Evolutionary conservation across 2,888 invertebrate genomes (phyloP).

Genomic region (Trissolcus japonicus): DNA sequence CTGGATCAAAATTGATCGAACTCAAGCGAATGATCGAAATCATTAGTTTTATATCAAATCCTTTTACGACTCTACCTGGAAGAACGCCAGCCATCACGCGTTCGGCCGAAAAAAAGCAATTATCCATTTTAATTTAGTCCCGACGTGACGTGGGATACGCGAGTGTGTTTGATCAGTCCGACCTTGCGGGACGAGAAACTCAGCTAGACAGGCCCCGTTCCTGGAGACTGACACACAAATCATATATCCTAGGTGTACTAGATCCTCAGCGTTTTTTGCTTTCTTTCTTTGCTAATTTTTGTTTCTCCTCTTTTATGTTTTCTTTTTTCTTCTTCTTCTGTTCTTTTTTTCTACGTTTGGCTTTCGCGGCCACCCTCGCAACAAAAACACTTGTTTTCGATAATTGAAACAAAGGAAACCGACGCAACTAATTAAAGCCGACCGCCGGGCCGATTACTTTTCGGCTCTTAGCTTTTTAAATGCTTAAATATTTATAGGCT

Average conservation of each 20-base stretch:
- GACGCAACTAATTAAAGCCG: constrained; percentile 41
- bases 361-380: constrained; percentile 46
- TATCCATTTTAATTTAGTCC: constrained; percentile 72
- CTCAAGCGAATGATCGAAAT: constrained; percentile 60
- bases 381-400: constrained; percentile 42
- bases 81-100: constrained; percentile 62
- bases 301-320: constrained; percentile 5
- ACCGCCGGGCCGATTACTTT: constrained; percentile 23
- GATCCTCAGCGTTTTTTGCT: constrained; percentile 8
- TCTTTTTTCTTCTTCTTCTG: constrained; percentile 12
- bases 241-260: constrained; percentile 62
- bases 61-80: constrained; percentile 73
- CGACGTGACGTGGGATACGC: constrained; percentile 69
- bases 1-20: constrained; percentile 54
- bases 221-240: constrained; percentile 71
- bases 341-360: constrained; percentile 22
- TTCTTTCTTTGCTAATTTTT: constrained; percentile 12
- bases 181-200: constrained; percentile 61
- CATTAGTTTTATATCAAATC: constrained; percentile 72
- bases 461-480: constrained; percentile 8
- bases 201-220: constrained; percentile 60
- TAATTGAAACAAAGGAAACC: constrained; percentile 51
- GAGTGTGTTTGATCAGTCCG: constrained; percentile 71
- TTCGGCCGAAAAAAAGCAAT: constrained; percentile 69
- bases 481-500: constrained; percentile 6